Evolutionary conservation across 1,140 invertebrate genomes (phyloP).

Genomic region (Drosophila bifasciata): DNA sequence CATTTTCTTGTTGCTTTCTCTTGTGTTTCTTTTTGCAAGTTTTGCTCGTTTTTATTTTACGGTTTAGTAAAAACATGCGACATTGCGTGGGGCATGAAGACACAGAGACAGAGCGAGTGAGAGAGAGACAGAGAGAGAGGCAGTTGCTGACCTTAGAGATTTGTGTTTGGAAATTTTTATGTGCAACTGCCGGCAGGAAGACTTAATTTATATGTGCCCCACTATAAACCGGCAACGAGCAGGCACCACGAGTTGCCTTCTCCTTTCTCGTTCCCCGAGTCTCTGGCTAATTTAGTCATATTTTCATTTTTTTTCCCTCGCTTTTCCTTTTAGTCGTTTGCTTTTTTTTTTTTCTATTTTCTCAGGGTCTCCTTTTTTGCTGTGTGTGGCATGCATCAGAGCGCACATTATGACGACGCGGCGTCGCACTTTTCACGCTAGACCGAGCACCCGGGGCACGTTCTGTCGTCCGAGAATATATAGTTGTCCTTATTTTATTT

Average conservation of each 20-base stretch:
- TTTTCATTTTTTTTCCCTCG: conserved; percentile 51
- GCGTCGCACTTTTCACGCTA: conserved; percentile 62
- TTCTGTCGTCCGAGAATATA: conserved; percentile 25
- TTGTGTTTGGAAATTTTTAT: conserved; percentile 47
- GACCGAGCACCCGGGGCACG: conserved; percentile 39
- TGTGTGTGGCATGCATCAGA: conserved; percentile 51
- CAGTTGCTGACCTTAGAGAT: conserved; percentile 58
- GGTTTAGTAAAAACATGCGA: conserved; percentile 66
- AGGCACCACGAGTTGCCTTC: not conserved
- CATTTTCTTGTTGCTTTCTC: conserved; percentile 28
- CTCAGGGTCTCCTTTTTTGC: not conserved
- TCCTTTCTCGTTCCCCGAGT: no score
- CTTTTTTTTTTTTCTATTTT: no score
- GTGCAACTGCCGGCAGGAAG: conserved; percentile 46
- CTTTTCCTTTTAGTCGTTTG: conserved; percentile 1
- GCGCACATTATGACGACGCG: conserved; percentile 59
- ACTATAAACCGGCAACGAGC: conserved; percentile 34
- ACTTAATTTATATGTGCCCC: conserved; percentile 63
- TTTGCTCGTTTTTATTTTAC: conserved; percentile 55
- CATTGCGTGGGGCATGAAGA: conserved; percentile 16
- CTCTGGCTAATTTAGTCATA: conserved; percentile 61
- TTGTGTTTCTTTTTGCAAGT: conserved; percentile 38
- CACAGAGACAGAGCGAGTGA: not conserved
- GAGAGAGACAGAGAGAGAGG: not conserved
- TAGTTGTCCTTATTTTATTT: conserved; percentile 65